Evolutionary conservation across 2,888 invertebrate genomes (phyloP).

Genomic region (Rhodophaea formosa): DNA sequence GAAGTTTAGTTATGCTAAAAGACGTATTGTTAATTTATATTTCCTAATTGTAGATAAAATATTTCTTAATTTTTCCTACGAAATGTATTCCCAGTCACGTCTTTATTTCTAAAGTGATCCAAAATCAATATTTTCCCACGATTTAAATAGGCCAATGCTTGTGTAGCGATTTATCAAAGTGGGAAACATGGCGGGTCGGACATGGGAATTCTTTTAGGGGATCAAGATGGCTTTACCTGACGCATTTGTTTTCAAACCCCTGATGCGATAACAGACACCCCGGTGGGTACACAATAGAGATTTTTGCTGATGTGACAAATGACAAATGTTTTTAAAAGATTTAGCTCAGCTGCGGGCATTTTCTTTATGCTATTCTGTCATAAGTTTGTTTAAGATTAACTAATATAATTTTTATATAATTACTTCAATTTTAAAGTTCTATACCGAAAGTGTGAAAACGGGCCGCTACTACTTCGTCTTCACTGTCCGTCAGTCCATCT

Average conservation of each 20-base stretch:
- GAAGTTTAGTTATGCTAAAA: no score
- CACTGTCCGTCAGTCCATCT: no score
- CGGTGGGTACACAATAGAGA: conserved; percentile 17
- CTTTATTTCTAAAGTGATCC: neutral
- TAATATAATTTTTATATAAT: no score
- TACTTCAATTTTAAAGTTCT: no score
- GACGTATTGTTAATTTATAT: no score
- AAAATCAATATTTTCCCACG: conserved; percentile 16
- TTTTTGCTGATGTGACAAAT: conserved; percentile 20
- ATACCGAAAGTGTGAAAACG: no score
- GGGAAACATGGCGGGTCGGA: conserved; percentile 23
- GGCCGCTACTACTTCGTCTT: no score
- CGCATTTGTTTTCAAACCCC: conserved; percentile 28
- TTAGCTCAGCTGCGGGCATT: conserved; percentile 2
- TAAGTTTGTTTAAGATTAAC: no score
- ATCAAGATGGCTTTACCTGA: conserved; percentile 45
- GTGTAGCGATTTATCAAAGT: conserved; percentile 32
- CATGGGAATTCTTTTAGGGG: conserved; percentile 48
- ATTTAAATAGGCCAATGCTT: conserved; percentile 26
- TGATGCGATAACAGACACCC: conserved; percentile 37
- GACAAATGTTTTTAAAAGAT: conserved; percentile 21
- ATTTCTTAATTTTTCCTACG: no score
- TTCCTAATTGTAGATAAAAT: no score
- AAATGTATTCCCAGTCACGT: conserved; percentile 8
- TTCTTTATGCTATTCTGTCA: neutral